Evolutionary conservation across 2,888 invertebrate genomes (phyloP), one percentile per base, ranked within the genome.

Genomic region (Cosmia pyralina): DNA sequence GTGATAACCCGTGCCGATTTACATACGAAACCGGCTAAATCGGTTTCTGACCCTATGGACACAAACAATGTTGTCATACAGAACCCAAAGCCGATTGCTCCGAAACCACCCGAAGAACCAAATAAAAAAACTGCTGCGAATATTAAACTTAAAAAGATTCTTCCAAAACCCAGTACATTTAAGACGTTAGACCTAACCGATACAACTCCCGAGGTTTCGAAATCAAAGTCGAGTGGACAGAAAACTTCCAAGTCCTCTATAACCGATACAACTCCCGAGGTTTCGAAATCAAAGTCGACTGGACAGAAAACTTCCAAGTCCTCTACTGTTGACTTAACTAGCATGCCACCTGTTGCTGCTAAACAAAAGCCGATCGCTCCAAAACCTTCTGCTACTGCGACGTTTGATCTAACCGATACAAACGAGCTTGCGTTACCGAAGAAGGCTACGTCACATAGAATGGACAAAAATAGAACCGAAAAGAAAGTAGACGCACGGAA

Each of bases 1-100:
- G 74, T 87, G 7, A 65, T 87, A 34, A 73, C 72, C n/a, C 73
- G 66, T 5, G 17, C 64, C 15, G 66, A 75, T 4, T 15, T 74
- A 28, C 8, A 41, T 6, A 6, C 50, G 10, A 52, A 46, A 28
- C 13, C 38, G 0, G 17, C 34, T 11, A 55, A 53, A 28, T 5
- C 57, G 34, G 3, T 4, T 11, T 4, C 48, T 10, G 52, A 64
- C 4, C 38, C 65, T 8, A 28, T 41, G 8, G 62, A 72, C 22
- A 17, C 53, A 38, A 67, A 34, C 19, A 58, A 50, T 22, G n/a
- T 48, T 41, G 13, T 34, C 34, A 41, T 60, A n/a, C 55, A 46
- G 38, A 74, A 67, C 34, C 58, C 58, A 34, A 80, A 52, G 17
- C 41, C 53, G 13, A 22, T 34, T 41, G 22, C 62, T 58, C 19